These are phyloP conservation scores for Streptopelia turtur DNA, from an alignment of 2,797 vertebrate genomes.

Conservation along the genomic window DNA sequence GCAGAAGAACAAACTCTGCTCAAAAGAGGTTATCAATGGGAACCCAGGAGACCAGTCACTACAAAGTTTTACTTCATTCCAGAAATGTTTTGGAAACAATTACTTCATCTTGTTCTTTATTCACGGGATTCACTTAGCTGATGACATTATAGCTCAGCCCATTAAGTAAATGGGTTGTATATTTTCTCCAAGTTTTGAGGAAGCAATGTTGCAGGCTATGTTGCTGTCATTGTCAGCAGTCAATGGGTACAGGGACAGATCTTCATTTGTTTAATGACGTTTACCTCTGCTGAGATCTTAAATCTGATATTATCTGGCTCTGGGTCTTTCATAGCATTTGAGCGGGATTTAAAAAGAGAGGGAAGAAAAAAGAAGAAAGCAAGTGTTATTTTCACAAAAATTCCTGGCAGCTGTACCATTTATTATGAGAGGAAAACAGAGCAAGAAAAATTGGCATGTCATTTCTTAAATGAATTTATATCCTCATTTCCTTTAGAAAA, in stretches of 20 bases:
- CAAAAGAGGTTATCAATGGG: conserved; percentile 15
- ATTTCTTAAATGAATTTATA: conserved; percentile 74
- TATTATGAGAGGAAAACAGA: conserved; percentile 65
- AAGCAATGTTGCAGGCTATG: conserved; percentile 18
- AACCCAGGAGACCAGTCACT: conserved; percentile 61
- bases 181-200: conserved; percentile 66
- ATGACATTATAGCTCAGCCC: conserved; percentile 67
- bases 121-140: conserved; percentile 56
- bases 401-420: conserved; percentile 60
- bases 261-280: conserved; percentile 4
- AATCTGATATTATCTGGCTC: conserved; percentile 19
- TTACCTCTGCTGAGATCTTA: conserved; percentile 23
- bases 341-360: not conserved
- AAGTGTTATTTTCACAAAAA: conserved; percentile 71
- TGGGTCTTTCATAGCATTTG: not conserved
- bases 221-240: not conserved
- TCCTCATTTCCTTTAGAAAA: conserved; percentile 72
- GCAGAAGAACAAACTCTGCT: conserved; percentile 17
- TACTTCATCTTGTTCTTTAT: conserved; percentile 69
- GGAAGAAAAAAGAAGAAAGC: not conserved
- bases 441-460: conserved; percentile 71
- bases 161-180: conserved; percentile 68
- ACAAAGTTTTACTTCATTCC: conserved; percentile 59
- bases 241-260: not conserved
- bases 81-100: conserved; percentile 72